These are phyloP conservation scores for Zenarchopterus dispar DNA, from an alignment of 2,797 vertebrate genomes.

Conservation along the genomic window DNA sequence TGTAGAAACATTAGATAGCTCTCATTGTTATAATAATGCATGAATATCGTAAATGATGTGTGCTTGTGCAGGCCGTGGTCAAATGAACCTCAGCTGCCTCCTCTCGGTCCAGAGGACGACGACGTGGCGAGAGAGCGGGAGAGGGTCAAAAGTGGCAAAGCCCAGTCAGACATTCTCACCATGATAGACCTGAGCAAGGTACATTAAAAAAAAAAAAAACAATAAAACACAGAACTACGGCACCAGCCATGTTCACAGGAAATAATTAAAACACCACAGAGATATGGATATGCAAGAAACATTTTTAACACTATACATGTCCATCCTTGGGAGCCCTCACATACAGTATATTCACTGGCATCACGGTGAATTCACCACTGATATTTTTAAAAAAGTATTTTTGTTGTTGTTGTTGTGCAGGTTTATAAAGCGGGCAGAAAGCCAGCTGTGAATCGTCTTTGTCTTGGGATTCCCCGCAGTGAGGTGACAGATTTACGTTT, in stretches of 20 bases:
- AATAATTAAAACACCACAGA: not conserved
- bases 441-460: slow-evolving; percentile 88
- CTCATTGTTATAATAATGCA: not conserved
- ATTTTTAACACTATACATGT: too few relatives aligned
- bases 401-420: slow-evolving; percentile 65
- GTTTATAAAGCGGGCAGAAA: slow-evolving; percentile 85
- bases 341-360: not conserved
- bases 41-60: not conserved
- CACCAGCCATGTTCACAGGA: not conserved
- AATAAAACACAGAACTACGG: not conserved
- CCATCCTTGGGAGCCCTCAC: not conserved
- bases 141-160: slow-evolving; percentile 76
- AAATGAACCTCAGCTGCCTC: slow-evolving; percentile 66
- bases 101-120: slow-evolving; percentile 85
- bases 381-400: not conserved
- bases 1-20: not conserved
- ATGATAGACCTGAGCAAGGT: slow-evolving; percentile 92
- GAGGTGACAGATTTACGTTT: slow-evolving; percentile 80
- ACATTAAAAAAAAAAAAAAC: slow-evolving; percentile 5
- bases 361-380: not conserved
- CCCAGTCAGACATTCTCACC: slow-evolving; percentile 82
- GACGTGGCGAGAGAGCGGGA: slow-evolving; percentile 87
- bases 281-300: too few relatives aligned
- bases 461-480: slow-evolving; percentile 88
- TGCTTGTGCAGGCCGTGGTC: slow-evolving; percentile 74